Conservation (phyloP, 35 echinoderm and acorn worm species). For the Chiridota heheva region DNA sequence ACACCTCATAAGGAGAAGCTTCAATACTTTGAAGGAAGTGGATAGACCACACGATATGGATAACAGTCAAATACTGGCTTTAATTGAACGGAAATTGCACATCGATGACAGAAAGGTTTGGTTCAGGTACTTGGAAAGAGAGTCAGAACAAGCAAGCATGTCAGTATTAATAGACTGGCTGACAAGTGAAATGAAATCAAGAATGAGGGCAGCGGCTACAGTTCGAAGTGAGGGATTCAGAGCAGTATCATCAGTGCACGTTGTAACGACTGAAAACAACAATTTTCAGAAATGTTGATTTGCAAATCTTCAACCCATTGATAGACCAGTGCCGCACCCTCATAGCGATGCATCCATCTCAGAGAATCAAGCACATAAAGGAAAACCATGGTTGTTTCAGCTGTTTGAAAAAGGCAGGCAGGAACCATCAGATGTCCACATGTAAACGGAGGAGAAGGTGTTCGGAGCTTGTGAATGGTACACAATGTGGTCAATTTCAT, state of each 20-base stretch:
- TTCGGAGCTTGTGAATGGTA: conserved; percentile 3
- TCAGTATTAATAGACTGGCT: conserved; percentile 29
- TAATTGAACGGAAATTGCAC: conserved; percentile 42
- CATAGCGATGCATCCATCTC: not conserved
- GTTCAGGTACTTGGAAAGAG: conserved; percentile 37
- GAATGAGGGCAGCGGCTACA: conserved; percentile 49
- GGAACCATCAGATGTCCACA: conserved; percentile 17
- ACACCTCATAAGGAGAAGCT: conserved; percentile 55
- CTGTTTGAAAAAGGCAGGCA: conserved; percentile 61
- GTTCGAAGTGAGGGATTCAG: conserved; percentile 12
- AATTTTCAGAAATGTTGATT: too few species aligned
- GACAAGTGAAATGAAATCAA: conserved; percentile 50
- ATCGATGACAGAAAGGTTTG: conserved; percentile 43
- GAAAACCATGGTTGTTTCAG: conserved; percentile 55
- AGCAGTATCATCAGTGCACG: not conserved
- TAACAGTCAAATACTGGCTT: conserved; percentile 58
- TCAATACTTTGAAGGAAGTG: conserved; percentile 66
- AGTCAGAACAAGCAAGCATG: conserved; percentile 28
- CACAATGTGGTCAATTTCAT: conserved; percentile 29
- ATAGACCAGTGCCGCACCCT: conserved; percentile 29
- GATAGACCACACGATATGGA: conserved; percentile 14
- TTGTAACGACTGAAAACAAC: not conserved
- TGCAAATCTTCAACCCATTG: too few species aligned
- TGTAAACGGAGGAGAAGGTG: conserved; percentile 42
- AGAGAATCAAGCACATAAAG: conserved; percentile 31